A percentile compares a stretch with the other conserved stretches of the same genome.
Evolutionary conservation across 2,113 vertebrate genomes (phyloP).

Genomic region (Cranoglanis bouderius): DNA sequence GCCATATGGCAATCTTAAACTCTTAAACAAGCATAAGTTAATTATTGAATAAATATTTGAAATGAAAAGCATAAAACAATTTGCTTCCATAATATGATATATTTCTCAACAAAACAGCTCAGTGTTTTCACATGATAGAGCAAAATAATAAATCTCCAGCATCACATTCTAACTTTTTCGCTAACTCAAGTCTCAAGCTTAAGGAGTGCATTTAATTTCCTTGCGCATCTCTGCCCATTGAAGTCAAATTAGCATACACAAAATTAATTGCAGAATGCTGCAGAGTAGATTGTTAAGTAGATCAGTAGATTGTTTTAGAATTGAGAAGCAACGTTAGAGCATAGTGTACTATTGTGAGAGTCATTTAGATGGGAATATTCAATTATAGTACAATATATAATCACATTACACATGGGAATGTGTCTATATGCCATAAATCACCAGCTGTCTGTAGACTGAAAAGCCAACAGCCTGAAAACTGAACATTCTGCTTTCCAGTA

Average conservation of each 20-base stretch:
- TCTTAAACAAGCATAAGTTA: background rate
- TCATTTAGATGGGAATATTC: background rate
- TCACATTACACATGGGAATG: background rate
- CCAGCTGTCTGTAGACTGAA: background rate
- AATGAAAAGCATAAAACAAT: background rate
- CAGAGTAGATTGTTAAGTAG: background rate
- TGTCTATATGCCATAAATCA: background rate
- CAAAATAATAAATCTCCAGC: background rate
- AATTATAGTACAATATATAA: background rate
- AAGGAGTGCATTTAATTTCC: background rate
- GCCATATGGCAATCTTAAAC: background rate
- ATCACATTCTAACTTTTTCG: background rate
- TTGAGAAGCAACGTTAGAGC: background rate
- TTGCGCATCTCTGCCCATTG: background rate
- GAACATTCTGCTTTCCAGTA: background rate
- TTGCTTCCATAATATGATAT: background rate
- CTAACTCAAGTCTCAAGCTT: background rate
- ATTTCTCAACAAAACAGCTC: background rate
- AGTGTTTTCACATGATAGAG: background rate
- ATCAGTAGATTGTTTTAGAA: background rate
- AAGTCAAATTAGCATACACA: background rate
- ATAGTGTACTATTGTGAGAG: background rate
- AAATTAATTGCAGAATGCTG: background rate
- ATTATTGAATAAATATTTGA: background rate
- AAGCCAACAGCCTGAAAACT: background rate